Percentiles rank a stretch among this genome's conserved stretches.
Evolutionary conservation across 2,888 invertebrate species (phyloP).

Genomic region (Thymelicus acteon): DNA sequence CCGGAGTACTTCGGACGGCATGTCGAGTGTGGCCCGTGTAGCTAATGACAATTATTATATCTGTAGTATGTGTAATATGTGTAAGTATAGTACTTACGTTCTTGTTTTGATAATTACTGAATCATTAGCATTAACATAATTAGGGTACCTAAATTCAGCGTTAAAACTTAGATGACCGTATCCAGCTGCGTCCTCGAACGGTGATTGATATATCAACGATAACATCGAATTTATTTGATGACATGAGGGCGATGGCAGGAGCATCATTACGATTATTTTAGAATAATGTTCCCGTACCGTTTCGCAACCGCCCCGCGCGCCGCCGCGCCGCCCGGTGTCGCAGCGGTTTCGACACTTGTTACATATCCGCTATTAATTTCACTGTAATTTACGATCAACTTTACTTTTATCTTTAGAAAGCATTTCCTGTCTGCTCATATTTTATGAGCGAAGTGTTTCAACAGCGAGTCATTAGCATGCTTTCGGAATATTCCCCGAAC

Average conservation of each 20-base stretch:
- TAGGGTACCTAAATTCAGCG: too few relatives aligned
- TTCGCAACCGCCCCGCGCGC: conserved; percentile 11
- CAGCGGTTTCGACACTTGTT: conserved; percentile 25
- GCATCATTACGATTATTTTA: conserved; percentile 17
- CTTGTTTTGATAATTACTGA: too few relatives aligned
- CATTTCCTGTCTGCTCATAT: conserved; percentile 25
- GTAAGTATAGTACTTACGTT: too few relatives aligned
- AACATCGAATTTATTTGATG: not conserved
- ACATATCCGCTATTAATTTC: conserved; percentile 30
- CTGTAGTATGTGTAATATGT: not conserved
- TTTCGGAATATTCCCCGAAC: not conserved
- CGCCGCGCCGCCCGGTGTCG: conserved; percentile 6
- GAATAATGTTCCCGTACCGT: conserved; percentile 5
- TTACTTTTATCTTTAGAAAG: conserved; percentile 33
- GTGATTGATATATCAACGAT: too few relatives aligned
- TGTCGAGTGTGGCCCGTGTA: too few relatives aligned
- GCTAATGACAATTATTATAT: not conserved
- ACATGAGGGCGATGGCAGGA: conserved; percentile 1
- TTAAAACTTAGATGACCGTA: too few relatives aligned
- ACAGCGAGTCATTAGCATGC: not conserved
- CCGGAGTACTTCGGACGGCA: too few relatives aligned
- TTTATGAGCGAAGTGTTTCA: conserved; percentile 13
- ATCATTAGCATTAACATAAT: too few relatives aligned
- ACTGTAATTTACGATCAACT: conserved; percentile 25
- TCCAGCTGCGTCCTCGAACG: too few relatives aligned